These are phyloP conservation scores for Corythoichthys haematopterus DNA, from an alignment of 2,113 vertebrate genomes.

Conservation along the genomic window DNA sequence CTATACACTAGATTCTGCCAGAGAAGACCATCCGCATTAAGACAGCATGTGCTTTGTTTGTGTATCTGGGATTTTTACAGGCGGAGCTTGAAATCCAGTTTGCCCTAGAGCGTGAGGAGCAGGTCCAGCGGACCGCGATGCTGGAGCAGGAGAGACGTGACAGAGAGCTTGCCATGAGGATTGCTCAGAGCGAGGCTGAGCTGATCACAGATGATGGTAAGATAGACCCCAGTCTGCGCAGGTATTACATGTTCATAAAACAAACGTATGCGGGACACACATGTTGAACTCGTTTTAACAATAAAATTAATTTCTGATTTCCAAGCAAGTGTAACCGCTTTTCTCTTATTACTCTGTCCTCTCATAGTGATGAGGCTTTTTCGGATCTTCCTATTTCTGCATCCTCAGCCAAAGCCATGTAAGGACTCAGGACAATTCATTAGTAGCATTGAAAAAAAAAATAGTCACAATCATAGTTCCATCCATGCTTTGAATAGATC, in stretches of 20 bases:
- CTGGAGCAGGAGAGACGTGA: constrained; percentile 92
- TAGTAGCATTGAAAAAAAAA: constrained; percentile 7
- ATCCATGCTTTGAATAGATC: constrained; percentile 27
- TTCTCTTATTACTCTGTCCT: constrained; percentile 47
- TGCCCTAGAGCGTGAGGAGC: constrained; percentile 83
- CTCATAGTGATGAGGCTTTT: constrained; percentile 61
- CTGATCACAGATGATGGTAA: constrained; percentile 89
- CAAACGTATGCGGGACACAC: background rate
- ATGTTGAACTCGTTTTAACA: background rate
- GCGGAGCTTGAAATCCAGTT: constrained; percentile 86
- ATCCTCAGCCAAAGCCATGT: constrained; percentile 64
- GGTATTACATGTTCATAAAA: constrained; percentile 66
- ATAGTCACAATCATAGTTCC: constrained; percentile 1
- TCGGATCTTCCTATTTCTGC: constrained; percentile 51
- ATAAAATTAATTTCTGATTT: background rate
- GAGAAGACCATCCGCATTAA: background rate
- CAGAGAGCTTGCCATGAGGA: constrained; percentile 90
- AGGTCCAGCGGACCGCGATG: constrained; percentile 78
- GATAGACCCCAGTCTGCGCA: constrained; percentile 80
- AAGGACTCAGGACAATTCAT: constrained; percentile 40
- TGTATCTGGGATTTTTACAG: constrained; percentile 60
- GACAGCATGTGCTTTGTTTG: constrained; percentile 5
- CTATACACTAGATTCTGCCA: constrained; percentile 28
- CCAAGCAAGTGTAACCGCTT: constrained; percentile 27
- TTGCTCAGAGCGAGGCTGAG: constrained; percentile 90